phyloP scores from a whole-genome alignment of 2,888 invertebrate genomes.

The Myopa tessellatipennis region DNA sequence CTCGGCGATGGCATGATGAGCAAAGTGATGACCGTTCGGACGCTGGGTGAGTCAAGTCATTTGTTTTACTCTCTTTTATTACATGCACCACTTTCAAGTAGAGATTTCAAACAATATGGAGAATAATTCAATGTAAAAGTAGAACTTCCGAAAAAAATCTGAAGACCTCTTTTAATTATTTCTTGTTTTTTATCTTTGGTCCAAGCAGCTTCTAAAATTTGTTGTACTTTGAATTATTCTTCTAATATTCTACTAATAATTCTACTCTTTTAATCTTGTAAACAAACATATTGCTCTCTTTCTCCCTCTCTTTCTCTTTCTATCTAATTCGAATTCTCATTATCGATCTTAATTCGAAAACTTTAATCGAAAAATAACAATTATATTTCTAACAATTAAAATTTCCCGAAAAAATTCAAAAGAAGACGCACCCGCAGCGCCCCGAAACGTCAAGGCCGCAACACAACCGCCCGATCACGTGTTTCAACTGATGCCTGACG shows the following conservation, averaged over 20 bases:
- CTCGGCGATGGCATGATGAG: slow-evolving; percentile 97
- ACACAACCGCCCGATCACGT: slow-evolving; percentile 76
- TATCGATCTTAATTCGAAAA: not conserved
- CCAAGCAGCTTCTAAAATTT: not conserved
- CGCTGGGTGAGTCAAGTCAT: slow-evolving; percentile 77
- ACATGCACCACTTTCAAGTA: not conserved
- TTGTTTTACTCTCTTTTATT: not conserved
- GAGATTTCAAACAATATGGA: not conserved
- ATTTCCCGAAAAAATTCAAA: slow-evolving; percentile 36
- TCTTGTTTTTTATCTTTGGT: no score
- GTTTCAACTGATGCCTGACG: slow-evolving; percentile 77
- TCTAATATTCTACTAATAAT: not conserved
- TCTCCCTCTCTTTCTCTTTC: slow-evolving; percentile 46
- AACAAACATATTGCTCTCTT: slow-evolving; percentile 21
- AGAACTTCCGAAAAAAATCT: not conserved
- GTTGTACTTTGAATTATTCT: slow-evolving; percentile 14
- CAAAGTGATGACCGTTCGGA: slow-evolving; percentile 88
- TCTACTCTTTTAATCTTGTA: not conserved
- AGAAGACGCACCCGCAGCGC: slow-evolving; percentile 68
- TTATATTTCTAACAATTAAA: not conserved
- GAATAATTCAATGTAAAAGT: slow-evolving; percentile 24
- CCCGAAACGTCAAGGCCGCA: slow-evolving; percentile 70
- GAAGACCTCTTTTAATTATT: not conserved
- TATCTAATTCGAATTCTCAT: slow-evolving; percentile 41
- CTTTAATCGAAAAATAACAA: not conserved